phyloP scores from a whole-genome alignment of 2,888 invertebrate genomes.

The Philhelius pedissequus region DNA sequence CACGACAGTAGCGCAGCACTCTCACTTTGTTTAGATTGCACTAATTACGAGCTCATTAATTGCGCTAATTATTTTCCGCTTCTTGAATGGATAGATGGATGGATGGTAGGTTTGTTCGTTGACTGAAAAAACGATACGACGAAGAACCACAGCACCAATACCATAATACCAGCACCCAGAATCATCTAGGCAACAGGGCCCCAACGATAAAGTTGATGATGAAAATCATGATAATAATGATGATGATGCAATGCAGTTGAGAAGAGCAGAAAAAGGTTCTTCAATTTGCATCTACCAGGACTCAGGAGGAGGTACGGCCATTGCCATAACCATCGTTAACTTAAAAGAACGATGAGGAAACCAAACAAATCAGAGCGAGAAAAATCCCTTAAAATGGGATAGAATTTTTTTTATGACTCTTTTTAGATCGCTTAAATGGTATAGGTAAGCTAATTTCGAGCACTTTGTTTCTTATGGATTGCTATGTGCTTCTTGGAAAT shows the following conservation, averaged over 20 bases:
- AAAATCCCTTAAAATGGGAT: constrained; percentile 2
- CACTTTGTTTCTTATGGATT: neutral
- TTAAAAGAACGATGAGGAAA: constrained; percentile 34
- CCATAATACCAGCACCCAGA: neutral
- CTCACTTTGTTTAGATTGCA: constrained; percentile 70
- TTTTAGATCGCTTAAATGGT: neutral
- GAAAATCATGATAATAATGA: constrained; percentile 35
- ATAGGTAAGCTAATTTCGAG: neutral
- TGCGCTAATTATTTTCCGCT: constrained; percentile 76
- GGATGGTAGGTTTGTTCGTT: constrained; percentile 41
- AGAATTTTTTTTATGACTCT: constrained; percentile 21
- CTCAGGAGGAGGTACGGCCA: constrained; percentile 1
- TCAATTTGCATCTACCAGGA: constrained; percentile 50
- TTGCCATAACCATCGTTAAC: neutral
- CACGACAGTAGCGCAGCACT: constrained; percentile 39
- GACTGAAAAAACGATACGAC: constrained; percentile 33
- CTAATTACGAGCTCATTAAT: constrained; percentile 76
- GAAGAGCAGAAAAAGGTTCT: constrained; percentile 55
- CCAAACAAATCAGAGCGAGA: constrained; percentile 22
- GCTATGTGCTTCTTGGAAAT: too few relatives aligned
- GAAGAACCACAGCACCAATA: neutral
- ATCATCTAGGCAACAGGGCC: neutral
- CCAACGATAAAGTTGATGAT: neutral
- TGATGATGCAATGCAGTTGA: constrained; percentile 59
- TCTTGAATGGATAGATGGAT: constrained; percentile 57